Evolutionary conservation across 2,797 vertebrate genomes (phyloP).

Genomic region (Gephyroberyx darwinii): DNA sequence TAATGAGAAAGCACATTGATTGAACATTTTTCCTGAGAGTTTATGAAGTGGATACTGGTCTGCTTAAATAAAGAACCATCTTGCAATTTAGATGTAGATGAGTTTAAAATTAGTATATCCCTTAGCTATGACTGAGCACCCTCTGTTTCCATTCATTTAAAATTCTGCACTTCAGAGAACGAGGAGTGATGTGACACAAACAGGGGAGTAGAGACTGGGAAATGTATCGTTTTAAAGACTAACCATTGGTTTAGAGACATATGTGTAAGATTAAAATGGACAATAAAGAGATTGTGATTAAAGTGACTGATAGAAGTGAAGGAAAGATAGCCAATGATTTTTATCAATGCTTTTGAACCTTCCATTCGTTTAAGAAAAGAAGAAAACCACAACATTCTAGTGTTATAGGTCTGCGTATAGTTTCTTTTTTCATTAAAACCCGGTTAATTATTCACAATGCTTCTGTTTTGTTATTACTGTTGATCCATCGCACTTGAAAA

Average conservation of each 20-base stretch:
- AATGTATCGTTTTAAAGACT: neutral
- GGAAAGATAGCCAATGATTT: neutral
- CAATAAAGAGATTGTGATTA: neutral
- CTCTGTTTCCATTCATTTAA: slow-evolving; percentile 15
- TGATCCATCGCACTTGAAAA: slow-evolving; percentile 65
- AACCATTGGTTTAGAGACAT: slow-evolving; percentile 4
- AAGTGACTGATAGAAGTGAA: neutral
- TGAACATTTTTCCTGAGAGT: slow-evolving; percentile 61
- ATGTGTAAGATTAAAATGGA: neutral
- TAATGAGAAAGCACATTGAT: slow-evolving; percentile 72
- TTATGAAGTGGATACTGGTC: slow-evolving; percentile 59
- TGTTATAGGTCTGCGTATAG: neutral
- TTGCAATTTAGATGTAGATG: slow-evolving; percentile 69
- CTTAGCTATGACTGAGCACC: slow-evolving; percentile 20
- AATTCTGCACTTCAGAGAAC: slow-evolving; percentile 7
- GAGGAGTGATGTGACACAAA: slow-evolving; percentile 34
- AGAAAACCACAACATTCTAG: neutral
- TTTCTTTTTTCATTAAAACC: slow-evolving; percentile 31
- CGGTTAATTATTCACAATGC: slow-evolving; percentile 67
- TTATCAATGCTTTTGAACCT: neutral
- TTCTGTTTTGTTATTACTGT: slow-evolving; percentile 64
- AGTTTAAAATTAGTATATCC: slow-evolving; percentile 66
- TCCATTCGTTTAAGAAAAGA: neutral
- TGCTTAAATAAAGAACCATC: slow-evolving; percentile 76
- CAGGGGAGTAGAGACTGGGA: neutral